Conservation (phyloP, 2,888 invertebrate species). For the Heliconius ismenius region DNA sequence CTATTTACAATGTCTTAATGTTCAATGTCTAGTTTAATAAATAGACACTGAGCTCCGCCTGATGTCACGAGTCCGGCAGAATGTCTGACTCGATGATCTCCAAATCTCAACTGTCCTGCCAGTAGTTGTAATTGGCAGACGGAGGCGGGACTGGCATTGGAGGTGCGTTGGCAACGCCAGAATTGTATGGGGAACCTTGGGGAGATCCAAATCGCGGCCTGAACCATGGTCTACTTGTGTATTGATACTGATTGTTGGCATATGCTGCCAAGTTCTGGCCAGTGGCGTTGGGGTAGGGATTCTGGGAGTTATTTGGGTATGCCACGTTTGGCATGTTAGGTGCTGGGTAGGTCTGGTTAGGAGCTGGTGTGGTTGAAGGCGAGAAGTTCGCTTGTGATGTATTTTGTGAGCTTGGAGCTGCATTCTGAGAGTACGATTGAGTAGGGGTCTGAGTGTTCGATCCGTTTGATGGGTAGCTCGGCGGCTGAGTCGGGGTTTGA, state of each 20-base stretch:
- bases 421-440: slow-evolving; percentile 56
- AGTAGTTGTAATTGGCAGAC: slow-evolving; percentile 71
- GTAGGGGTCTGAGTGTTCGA: slow-evolving; percentile 57
- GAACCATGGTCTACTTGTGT: slow-evolving; percentile 75
- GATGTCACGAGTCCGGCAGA: slow-evolving; percentile 42
- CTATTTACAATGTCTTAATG: slow-evolving; percentile 17
- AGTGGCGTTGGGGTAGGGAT: slow-evolving; percentile 75
- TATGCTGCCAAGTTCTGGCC: slow-evolving; percentile 77
- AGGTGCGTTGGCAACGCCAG: slow-evolving; percentile 60
- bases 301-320: slow-evolving; percentile 68
- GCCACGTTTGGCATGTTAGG: slow-evolving; percentile 63
- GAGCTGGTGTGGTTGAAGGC: slow-evolving; percentile 71
- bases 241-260: slow-evolving; percentile 74
- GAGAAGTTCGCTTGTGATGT: slow-evolving; percentile 65
- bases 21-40: slow-evolving; percentile 21
- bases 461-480: slow-evolving; percentile 64
- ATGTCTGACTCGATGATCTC: slow-evolving; percentile 51
- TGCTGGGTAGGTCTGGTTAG: slow-evolving; percentile 64
- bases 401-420: slow-evolving; percentile 61
- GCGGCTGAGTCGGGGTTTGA: slow-evolving; percentile 62
- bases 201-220: slow-evolving; percentile 73
- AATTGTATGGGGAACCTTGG: slow-evolving; percentile 69
- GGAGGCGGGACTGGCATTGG: slow-evolving; percentile 73
- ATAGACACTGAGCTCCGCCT: slow-evolving; percentile 34
- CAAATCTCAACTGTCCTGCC: slow-evolving; percentile 76